phyloP scores from a whole-genome alignment of 2,113 vertebrate species.

The Misgurnus anguillicaudatus region DNA sequence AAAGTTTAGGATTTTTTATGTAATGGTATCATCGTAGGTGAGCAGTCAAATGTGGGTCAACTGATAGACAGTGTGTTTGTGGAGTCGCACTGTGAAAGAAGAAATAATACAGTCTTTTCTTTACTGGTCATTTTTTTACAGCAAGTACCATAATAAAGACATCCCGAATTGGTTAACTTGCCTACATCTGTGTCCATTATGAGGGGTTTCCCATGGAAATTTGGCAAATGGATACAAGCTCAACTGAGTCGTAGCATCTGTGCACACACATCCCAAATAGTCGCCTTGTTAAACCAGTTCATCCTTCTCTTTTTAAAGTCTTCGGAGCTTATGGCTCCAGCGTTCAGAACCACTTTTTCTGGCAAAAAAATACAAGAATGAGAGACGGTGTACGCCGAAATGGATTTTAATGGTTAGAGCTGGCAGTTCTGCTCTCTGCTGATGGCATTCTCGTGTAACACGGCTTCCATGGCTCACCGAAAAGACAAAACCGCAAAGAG shows the following conservation, averaged over 20 bases:
- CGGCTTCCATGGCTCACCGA: constrained; percentile 11
- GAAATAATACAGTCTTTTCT: background rate
- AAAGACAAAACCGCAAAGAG: constrained; percentile 35
- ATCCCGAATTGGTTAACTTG: constrained; percentile 58
- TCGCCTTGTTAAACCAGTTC: constrained; percentile 69
- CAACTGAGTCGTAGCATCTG: constrained; percentile 48
- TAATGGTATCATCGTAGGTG: background rate
- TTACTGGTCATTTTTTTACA: background rate
- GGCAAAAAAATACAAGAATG: constrained; percentile 57
- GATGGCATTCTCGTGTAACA: constrained; percentile 39
- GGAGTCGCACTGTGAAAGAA: background rate
- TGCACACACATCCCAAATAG: constrained; percentile 56
- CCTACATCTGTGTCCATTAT: constrained; percentile 58
- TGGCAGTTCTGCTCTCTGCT: constrained; percentile 55
- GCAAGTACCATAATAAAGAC: constrained; percentile 15
- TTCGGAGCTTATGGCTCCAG: constrained; percentile 59
- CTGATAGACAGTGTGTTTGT: constrained; percentile 18
- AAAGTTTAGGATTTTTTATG: constrained; percentile 6
- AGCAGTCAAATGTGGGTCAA: constrained; percentile 34
- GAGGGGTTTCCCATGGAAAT: constrained; percentile 69
- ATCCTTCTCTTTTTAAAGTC: constrained; percentile 67
- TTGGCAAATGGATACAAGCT: constrained; percentile 61
- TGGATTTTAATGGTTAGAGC: constrained; percentile 55
- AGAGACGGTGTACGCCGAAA: constrained; percentile 64
- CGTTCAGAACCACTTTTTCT: constrained; percentile 66